Evolutionary conservation across 30 jellyfish, hydroid and myxozoan species (phyloP).

Genomic region (Aurelia aurita complex sp. Pacific): DNA sequence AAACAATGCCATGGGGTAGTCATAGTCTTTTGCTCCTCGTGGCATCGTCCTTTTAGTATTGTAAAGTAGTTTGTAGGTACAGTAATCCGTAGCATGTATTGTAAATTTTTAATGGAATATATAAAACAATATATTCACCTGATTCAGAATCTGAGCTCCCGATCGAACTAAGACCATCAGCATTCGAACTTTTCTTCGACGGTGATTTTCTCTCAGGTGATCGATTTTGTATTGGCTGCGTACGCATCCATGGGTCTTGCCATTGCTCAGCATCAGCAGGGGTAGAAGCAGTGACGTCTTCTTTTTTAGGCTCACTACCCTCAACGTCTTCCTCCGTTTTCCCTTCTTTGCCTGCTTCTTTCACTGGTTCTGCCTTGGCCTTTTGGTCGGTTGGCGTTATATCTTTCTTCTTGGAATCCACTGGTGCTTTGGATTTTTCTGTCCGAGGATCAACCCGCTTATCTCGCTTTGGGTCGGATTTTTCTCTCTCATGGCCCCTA

Average conservation of each 20-base stretch:
- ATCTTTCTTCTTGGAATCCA: slow-evolving; percentile 1
- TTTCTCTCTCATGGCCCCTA: slow-evolving; percentile 66
- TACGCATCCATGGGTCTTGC: slow-evolving; percentile 99
- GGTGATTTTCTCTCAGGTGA: slow-evolving; percentile 53
- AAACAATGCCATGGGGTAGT: no score
- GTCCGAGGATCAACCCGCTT: slow-evolving; percentile 33
- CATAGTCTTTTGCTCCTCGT: no score
- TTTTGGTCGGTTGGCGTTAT: background rate
- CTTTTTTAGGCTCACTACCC: background rate
- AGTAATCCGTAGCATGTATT: no score
- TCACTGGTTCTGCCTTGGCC: slow-evolving; percentile 13
- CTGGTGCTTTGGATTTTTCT: background rate
- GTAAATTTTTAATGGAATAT: no score
- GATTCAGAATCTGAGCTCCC: slow-evolving; percentile 76
- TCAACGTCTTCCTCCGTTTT: no score
- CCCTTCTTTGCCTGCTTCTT: background rate
- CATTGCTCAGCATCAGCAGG: slow-evolving; percentile 79
- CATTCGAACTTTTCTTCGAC: slow-evolving; percentile 2
- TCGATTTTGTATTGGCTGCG: slow-evolving; percentile 64
- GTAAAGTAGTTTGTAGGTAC: no score
- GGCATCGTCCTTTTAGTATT: no score
- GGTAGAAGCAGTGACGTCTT: slow-evolving; percentile 4
- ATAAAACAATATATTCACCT: slow-evolving; percentile 5
- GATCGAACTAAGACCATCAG: slow-evolving; percentile 34
- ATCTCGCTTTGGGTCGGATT: slow-evolving; percentile 44